Conservation (phyloP, 2,888 invertebrate species). For the Cataglyphis altisquamis region DNA sequence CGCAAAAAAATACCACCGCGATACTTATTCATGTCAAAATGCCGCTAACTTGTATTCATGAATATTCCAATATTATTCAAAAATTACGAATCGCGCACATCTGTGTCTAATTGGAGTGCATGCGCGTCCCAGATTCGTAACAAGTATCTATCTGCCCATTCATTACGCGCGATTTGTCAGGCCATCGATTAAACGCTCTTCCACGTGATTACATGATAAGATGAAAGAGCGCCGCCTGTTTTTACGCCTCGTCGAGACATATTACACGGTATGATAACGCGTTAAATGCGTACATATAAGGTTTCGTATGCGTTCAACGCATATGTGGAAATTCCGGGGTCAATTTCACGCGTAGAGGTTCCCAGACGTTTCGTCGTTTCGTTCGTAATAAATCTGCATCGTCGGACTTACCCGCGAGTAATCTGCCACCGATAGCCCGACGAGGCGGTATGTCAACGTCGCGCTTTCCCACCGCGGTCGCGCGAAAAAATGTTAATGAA, state of each 20-base stretch:
- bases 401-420: conserved; percentile 52
- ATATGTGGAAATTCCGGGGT: conserved; percentile 65
- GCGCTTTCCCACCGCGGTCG: conserved; percentile 66
- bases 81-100: background rate
- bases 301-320: conserved; percentile 14
- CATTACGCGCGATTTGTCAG: conserved; percentile 12
- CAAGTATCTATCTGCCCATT: background rate
- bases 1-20: conserved; percentile 12
- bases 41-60: background rate
- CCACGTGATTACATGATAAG: conserved; percentile 15
- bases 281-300: background rate
- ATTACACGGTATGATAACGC: conserved; percentile 12
- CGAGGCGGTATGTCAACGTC: conserved; percentile 67
- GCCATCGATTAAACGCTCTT: conserved; percentile 10
- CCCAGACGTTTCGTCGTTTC: conserved; percentile 56
- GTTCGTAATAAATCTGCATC: conserved; percentile 62
- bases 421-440: conserved; percentile 65
- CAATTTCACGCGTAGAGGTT: conserved; percentile 44
- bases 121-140: background rate
- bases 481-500: conserved; percentile 71
- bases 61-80: background rate
- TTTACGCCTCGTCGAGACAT: conserved; percentile 9
- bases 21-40: background rate
- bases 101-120: background rate
- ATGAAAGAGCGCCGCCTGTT: conserved; percentile 41